Percentiles rank a stretch among this genome's conserved stretches.
Conservation (phyloP, 35 echinoderm and acorn worm species). For the Lytechinus pictus region DNA sequence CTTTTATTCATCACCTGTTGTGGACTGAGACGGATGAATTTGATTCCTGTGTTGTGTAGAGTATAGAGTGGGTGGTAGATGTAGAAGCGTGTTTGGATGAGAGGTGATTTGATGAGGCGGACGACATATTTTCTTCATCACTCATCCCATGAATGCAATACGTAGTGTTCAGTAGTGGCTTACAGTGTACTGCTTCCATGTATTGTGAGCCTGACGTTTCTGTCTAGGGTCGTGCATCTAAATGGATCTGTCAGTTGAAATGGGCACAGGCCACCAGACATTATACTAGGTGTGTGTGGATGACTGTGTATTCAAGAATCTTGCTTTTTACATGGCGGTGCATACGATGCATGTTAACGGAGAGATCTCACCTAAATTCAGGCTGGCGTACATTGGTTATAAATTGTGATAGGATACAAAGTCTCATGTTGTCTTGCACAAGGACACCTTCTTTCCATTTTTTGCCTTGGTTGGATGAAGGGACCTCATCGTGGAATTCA, state of each 20-base stretch:
- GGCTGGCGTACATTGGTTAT: background rate
- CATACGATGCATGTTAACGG: background rate
- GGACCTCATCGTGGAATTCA: background rate
- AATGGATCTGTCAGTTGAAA: background rate
- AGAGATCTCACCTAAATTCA: background rate
- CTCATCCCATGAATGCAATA: constrained; percentile 3
- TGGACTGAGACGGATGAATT: background rate
- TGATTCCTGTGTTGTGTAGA: background rate
- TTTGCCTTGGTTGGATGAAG: background rate
- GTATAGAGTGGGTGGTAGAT: background rate
- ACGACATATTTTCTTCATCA: constrained; percentile 13
- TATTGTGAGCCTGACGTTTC: background rate
- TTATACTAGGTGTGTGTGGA: background rate
- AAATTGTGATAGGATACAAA: background rate
- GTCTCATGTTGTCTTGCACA: background rate
- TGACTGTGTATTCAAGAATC: background rate
- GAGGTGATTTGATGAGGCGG: background rate
- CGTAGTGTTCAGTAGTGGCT: background rate
- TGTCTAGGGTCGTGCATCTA: constrained; percentile 16
- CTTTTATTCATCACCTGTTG: background rate
- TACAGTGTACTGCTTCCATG: background rate
- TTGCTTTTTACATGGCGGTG: background rate
- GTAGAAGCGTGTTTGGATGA: background rate
- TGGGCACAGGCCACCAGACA: background rate
- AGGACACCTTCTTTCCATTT: background rate